Evolutionary conservation across 1,140 invertebrate species (phyloP).

Genomic region (Drosophila tristis): DNA sequence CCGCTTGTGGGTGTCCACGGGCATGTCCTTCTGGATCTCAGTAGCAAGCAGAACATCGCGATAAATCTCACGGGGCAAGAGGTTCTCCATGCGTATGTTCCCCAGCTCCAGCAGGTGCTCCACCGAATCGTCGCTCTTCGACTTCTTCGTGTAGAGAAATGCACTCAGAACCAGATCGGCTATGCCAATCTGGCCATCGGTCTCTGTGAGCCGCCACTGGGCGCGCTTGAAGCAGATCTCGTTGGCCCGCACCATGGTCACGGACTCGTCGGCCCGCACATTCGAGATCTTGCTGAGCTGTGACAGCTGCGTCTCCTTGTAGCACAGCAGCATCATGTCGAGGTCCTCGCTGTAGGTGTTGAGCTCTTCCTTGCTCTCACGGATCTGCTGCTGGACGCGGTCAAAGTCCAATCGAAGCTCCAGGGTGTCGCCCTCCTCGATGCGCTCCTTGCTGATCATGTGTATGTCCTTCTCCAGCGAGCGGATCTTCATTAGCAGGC

Average conservation of each 20-base stretch:
- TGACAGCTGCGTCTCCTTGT: conserved; percentile 92
- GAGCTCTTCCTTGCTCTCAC: conserved; percentile 95
- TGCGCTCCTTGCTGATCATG: conserved; percentile 91
- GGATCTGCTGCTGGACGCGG: conserved; percentile 89
- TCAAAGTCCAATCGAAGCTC: conserved; percentile 90
- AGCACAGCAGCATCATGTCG: conserved; percentile 95
- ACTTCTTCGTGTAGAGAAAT: conserved; percentile 98
- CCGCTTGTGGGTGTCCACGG: conserved; percentile 91
- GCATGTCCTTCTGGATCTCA: conserved; percentile 94
- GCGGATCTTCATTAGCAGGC: conserved; percentile 91
- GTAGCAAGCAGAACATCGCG: conserved; percentile 95
- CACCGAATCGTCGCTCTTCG: conserved; percentile 98
- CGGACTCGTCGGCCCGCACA: conserved; percentile 86
- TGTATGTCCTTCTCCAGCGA: conserved; percentile 96
- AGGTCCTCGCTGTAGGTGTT: conserved; percentile 95
- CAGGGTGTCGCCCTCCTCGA: conserved; percentile 88
- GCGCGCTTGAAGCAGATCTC: conserved; percentile 99
- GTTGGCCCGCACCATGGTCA: conserved; percentile 93
- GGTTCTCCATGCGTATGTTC: conserved; percentile 97
- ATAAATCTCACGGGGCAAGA: conserved; percentile 97
- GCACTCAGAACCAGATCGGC: conserved; percentile 97
- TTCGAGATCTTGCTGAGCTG: conserved; percentile 86
- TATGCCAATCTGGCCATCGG: conserved; percentile 98
- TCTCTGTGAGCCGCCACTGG: conserved; percentile 98
- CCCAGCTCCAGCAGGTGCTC: conserved; percentile 99